These are phyloP conservation scores for Sphaerophoria taeniata DNA, from an alignment of 2,888 invertebrate species.

Conservation along the genomic window DNA sequence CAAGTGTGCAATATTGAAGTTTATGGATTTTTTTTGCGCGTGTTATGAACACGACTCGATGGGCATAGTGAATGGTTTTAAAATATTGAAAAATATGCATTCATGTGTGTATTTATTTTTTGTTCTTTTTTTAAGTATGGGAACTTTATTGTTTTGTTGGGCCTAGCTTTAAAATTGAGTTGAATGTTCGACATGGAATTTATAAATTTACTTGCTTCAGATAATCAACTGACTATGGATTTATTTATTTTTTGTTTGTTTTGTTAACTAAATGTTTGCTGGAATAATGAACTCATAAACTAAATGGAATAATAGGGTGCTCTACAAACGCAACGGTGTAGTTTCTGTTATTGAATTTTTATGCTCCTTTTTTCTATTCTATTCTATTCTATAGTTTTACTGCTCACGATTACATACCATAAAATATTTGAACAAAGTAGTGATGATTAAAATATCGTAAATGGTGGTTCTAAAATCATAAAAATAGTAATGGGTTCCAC, in stretches of 20 bases:
- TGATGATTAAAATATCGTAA: too few relatives aligned
- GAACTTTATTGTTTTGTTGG: conserved; percentile 10
- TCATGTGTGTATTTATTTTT: not conserved
- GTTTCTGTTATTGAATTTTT: not conserved
- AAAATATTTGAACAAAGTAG: too few relatives aligned
- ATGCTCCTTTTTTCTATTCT: not conserved
- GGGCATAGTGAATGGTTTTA: conserved; percentile 9
- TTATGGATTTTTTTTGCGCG: conserved; percentile 25
- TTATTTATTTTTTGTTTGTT: conserved; percentile 2
- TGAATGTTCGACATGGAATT: conserved; percentile 51
- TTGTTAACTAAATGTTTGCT: conserved; percentile 39
- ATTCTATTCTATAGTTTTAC: too few relatives aligned
- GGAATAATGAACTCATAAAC: conserved; percentile 25
- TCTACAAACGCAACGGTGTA: not conserved
- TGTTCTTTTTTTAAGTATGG: conserved; percentile 15
- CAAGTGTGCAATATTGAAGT: conserved; percentile 55
- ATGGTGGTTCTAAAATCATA: too few relatives aligned
- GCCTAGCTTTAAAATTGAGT: conserved; percentile 24
- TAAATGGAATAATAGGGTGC: conserved; percentile 26
- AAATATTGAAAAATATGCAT: conserved; percentile 6
- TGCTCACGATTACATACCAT: too few relatives aligned
- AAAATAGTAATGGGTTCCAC: too few relatives aligned
- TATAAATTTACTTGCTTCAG: conserved; percentile 24
- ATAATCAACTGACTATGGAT: conserved; percentile 28
- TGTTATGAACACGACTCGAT: not conserved